These are phyloP conservation scores for Oophaga pumilio DNA, from an alignment of 2,113 vertebrate species.

Conservation along the genomic window DNA sequence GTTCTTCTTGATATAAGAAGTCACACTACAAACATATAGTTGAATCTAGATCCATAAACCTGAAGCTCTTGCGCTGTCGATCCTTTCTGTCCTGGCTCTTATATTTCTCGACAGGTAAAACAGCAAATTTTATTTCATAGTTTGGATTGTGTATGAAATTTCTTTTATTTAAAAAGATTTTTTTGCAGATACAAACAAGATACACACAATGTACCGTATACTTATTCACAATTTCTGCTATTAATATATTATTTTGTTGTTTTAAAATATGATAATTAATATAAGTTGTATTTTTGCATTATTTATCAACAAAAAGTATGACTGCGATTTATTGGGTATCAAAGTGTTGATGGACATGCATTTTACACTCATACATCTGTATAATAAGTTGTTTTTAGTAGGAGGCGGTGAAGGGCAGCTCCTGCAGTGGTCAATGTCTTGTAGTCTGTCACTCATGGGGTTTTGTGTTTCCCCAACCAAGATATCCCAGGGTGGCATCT, in stretches of 20 bases:
- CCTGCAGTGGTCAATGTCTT: constrained; percentile 65
- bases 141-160: background rate
- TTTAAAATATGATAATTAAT: background rate
- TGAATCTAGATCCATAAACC: background rate
- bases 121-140: background rate
- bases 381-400: constrained; percentile 2
- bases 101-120: background rate
- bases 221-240: background rate
- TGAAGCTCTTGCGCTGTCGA: background rate
- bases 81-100: background rate
- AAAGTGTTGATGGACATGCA: background rate
- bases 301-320: background rate
- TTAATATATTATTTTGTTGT: too few relatives aligned
- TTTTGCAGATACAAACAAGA: background rate
- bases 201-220: background rate
- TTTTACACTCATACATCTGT: background rate
- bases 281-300: background rate
- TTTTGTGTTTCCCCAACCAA: constrained; percentile 77
- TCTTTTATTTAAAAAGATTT: background rate
- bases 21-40: background rate
- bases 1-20: background rate
- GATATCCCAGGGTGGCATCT: constrained; percentile 82
- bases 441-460: constrained; percentile 72
- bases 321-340: background rate
- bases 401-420: background rate